phyloP scores from a whole-genome alignment of 2,888 invertebrate genomes.

The Catonia carolina region DNA sequence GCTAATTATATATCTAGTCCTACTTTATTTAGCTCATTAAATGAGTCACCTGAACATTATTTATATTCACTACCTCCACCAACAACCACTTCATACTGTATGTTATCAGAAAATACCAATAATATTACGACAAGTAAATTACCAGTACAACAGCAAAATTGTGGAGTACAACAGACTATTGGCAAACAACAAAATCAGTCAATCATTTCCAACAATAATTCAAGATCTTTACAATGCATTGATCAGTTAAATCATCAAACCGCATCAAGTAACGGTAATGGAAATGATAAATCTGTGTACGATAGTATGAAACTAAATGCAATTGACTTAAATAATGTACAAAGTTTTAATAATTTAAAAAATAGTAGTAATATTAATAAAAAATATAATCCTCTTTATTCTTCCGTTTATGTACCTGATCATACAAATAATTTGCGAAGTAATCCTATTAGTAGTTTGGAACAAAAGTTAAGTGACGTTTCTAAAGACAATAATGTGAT shows the following conservation, averaged over 20 bases:
- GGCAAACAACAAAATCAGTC: not conserved
- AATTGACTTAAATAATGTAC: no score
- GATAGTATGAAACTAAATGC: not conserved
- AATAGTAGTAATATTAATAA: not conserved
- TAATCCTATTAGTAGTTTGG: not conserved
- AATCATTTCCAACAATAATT: no score
- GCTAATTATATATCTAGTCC: slow-evolving; percentile 22
- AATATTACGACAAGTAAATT: not conserved
- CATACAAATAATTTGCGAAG: not conserved
- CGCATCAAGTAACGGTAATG: no score
- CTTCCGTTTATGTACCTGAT: not conserved
- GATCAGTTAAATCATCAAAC: not conserved
- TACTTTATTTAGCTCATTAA: slow-evolving; percentile 18
- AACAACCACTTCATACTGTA: slow-evolving; percentile 18
- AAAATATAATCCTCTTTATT: not conserved
- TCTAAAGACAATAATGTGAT: not conserved
- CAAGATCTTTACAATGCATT: not conserved
- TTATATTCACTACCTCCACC: slow-evolving; percentile 17
- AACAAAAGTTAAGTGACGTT: slow-evolving; percentile 7
- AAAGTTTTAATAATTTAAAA: not conserved
- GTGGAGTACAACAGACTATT: not conserved
- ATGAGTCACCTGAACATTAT: slow-evolving; percentile 22
- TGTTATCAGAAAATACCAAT: slow-evolving; percentile 4
- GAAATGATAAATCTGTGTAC: not conserved
- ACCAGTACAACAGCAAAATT: not conserved